These are phyloP conservation scores for Dasypogon diadema DNA, from an alignment of 2,888 invertebrate genomes.

Conservation along the genomic window DNA sequence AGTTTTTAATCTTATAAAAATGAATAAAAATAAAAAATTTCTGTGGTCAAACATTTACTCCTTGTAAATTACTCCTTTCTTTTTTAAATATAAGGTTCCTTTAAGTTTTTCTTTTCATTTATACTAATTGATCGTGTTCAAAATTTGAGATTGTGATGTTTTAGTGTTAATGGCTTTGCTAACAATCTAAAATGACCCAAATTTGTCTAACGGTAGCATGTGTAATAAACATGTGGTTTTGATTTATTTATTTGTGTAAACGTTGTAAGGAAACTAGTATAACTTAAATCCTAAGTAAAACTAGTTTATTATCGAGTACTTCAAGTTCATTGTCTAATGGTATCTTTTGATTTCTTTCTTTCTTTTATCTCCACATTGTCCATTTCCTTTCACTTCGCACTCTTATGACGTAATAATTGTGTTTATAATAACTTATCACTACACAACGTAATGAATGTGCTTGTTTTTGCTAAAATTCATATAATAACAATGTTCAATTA, in stretches of 20 bases:
- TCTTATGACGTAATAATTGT: constrained; percentile 20
- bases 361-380: constrained; percentile 31
- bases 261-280: neutral
- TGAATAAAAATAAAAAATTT: neutral
- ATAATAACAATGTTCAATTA: neutral
- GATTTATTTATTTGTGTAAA: constrained; percentile 22
- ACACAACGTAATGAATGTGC: constrained; percentile 51
- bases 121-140: constrained; percentile 22
- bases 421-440: constrained; percentile 17
- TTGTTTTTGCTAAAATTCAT: constrained; percentile 52
- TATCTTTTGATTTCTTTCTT: constrained; percentile 43
- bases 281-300: neutral
- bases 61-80: constrained; percentile 26
- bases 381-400: constrained; percentile 37
- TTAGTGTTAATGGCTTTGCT: constrained; percentile 49
- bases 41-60: constrained; percentile 25
- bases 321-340: constrained; percentile 45
- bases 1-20: neutral
- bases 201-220: constrained; percentile 20
- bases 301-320: neutral
- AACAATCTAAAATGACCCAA: constrained; percentile 1
- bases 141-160: constrained; percentile 56
- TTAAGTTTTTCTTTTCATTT: constrained; percentile 9
- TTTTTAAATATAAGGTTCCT: constrained; percentile 3
- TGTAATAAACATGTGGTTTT: constrained; percentile 26